phyloP scores from a whole-genome alignment of 2,113 vertebrate species.

The Pelusios castaneus region DNA sequence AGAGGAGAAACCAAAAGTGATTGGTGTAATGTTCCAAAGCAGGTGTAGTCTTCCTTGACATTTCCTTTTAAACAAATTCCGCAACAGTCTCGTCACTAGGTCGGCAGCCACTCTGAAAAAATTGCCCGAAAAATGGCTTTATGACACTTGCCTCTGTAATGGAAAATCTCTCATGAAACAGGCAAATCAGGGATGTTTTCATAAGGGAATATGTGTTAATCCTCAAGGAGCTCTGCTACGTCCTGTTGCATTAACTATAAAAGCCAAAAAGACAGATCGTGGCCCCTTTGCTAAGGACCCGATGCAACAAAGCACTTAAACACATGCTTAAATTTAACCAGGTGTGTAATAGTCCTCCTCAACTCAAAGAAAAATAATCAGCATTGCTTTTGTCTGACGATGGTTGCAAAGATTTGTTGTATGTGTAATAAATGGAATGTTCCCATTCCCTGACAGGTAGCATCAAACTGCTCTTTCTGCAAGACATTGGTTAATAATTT shows the following conservation, averaged over 20 bases:
- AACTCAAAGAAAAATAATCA: background rate
- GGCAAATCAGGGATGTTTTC: rapidly evolving
- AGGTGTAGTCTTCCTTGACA: background rate
- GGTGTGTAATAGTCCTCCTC: background rate
- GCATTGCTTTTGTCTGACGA: background rate
- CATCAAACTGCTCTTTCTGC: background rate
- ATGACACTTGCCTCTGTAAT: background rate
- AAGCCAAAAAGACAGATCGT: background rate
- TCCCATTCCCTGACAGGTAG: background rate
- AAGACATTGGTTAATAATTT: background rate
- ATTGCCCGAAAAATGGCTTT: background rate
- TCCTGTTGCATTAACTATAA: background rate
- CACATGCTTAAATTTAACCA: background rate
- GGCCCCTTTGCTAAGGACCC: background rate
- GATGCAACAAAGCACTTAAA: background rate
- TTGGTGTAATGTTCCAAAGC: background rate
- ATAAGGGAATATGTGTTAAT: background rate
- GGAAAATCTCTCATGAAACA: background rate
- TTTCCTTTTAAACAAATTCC: conserved; percentile 15
- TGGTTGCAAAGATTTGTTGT: background rate
- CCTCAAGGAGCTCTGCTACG: background rate
- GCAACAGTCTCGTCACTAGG: background rate
- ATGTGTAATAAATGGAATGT: background rate
- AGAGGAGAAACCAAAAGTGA: background rate
- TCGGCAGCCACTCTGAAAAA: conserved; percentile 11